Percentiles rank a stretch among this genome's conserved stretches.
These are phyloP conservation scores for Potamarius usumacintae DNA, from an alignment of 2,113 vertebrate genomes.

Conservation along the genomic window DNA sequence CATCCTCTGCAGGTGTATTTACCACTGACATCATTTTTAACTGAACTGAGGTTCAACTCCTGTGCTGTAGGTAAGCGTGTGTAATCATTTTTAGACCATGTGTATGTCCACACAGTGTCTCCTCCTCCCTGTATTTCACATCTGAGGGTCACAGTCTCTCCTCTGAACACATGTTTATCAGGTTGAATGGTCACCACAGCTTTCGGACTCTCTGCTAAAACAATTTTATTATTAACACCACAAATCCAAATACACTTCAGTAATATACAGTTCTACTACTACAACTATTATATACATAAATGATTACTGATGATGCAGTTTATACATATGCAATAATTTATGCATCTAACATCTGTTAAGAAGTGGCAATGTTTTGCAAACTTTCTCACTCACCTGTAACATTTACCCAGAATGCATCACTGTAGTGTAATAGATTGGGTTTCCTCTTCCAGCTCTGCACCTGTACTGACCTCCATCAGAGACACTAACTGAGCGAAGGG, in stretches of 20 bases:
- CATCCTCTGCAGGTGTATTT: constrained; percentile 15
- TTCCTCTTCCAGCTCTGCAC: constrained; percentile 9
- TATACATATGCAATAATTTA: background rate
- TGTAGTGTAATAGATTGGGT: background rate
- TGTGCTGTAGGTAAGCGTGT: background rate
- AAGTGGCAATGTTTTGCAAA: background rate
- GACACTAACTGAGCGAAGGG: background rate
- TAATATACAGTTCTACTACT: background rate
- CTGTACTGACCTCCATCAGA: constrained; percentile 10
- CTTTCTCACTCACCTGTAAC: background rate
- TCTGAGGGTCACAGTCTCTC: background rate
- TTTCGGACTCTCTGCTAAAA: background rate
- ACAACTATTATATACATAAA: background rate
- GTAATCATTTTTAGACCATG: no score
- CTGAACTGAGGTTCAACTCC: background rate
- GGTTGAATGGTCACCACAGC: background rate
- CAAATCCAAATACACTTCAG: background rate
- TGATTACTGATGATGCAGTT: background rate
- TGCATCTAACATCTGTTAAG: background rate
- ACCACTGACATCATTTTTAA: background rate
- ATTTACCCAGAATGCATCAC: background rate
- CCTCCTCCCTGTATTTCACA: background rate
- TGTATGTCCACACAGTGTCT: background rate
- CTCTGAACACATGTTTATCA: background rate
- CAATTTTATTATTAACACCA: background rate